These are phyloP conservation scores for Rhagophthalmus giganteus DNA, from an alignment of 2,888 invertebrate species.

Conservation along the genomic window DNA sequence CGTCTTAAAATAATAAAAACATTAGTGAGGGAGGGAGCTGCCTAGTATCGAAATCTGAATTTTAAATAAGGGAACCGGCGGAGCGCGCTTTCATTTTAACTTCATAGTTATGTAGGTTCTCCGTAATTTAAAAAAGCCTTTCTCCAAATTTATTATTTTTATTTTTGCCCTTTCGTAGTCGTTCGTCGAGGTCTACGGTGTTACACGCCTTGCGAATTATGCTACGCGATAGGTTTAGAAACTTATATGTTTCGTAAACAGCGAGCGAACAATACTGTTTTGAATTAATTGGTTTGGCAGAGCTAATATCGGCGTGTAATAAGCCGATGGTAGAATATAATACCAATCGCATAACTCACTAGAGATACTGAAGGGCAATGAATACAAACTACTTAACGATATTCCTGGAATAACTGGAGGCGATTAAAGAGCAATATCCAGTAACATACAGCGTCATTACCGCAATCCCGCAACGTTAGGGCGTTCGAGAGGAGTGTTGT, in stretches of 20 bases:
- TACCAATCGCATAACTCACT: slow-evolving; percentile 27
- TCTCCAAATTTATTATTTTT: no score
- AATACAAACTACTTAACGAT: slow-evolving; percentile 35
- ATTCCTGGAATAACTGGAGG: slow-evolving; percentile 31
- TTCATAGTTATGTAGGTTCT: no score
- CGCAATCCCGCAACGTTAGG: slow-evolving; percentile 23
- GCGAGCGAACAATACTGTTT: slow-evolving; percentile 15
- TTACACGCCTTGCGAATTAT: no score
- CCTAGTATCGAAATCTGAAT: no score
- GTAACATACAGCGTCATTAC: slow-evolving; percentile 32
- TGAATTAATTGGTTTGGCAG: slow-evolving; percentile 23
- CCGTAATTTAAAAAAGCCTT: no score
- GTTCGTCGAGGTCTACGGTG: no score
- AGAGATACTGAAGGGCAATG: slow-evolving; percentile 30
- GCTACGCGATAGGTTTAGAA: slow-evolving; percentile 3
- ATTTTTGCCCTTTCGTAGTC: no score
- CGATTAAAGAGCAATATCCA: slow-evolving; percentile 33
- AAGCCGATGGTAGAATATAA: slow-evolving; percentile 25
- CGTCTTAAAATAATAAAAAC: no score
- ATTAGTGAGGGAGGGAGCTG: no score
- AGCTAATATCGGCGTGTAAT: slow-evolving; percentile 25
- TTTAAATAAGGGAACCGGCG: no score
- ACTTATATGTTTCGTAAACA: slow-evolving; percentile 9
- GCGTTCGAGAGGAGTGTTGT: slow-evolving; percentile 22
- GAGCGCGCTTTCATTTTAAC: no score